A percentile compares a stretch with the other conserved stretches of the same genome.
Evolutionary conservation across 2,797 vertebrate species (phyloP).

Genomic region (Neosilurus hyrtlii): DNA sequence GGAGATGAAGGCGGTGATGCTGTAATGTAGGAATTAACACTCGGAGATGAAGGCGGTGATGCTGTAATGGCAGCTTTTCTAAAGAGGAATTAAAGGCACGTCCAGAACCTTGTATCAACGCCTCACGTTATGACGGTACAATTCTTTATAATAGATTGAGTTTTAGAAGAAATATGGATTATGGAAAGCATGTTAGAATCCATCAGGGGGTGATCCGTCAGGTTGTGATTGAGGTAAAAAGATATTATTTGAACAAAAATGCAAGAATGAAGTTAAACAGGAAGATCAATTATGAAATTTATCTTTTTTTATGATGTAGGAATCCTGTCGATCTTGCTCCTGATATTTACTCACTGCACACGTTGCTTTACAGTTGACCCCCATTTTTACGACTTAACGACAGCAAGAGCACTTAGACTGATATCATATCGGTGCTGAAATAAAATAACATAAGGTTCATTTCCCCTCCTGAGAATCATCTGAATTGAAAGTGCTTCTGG

Average conservation of each 20-base stretch:
- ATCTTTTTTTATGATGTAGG: background rate
- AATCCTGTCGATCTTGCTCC: background rate
- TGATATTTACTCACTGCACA: background rate
- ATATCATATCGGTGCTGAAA: too few relatives aligned
- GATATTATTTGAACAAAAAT: background rate
- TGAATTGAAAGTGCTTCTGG: constrained; percentile 33
- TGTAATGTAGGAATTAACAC: too few relatives aligned
- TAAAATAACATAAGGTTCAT: too few relatives aligned
- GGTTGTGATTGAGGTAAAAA: too few relatives aligned
- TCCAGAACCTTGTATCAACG: background rate
- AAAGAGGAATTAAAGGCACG: too few relatives aligned
- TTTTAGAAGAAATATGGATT: background rate
- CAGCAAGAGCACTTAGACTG: too few relatives aligned
- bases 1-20: too few relatives aligned
- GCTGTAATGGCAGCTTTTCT: too few relatives aligned
- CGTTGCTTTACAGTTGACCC: background rate
- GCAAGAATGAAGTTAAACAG: background rate
- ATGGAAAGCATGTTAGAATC: background rate
- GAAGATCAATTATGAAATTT: background rate
- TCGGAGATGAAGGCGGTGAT: too few relatives aligned
- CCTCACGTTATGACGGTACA: background rate
- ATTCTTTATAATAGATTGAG: background rate
- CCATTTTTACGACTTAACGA: too few relatives aligned
- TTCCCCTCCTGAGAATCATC: constrained; percentile 13
- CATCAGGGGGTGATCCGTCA: background rate